A percentile compares a stretch with the other conserved stretches of the same genome.
phyloP scores from a whole-genome alignment of 2,113 vertebrate genomes.

The Leucoraja erinaceus region DNA sequence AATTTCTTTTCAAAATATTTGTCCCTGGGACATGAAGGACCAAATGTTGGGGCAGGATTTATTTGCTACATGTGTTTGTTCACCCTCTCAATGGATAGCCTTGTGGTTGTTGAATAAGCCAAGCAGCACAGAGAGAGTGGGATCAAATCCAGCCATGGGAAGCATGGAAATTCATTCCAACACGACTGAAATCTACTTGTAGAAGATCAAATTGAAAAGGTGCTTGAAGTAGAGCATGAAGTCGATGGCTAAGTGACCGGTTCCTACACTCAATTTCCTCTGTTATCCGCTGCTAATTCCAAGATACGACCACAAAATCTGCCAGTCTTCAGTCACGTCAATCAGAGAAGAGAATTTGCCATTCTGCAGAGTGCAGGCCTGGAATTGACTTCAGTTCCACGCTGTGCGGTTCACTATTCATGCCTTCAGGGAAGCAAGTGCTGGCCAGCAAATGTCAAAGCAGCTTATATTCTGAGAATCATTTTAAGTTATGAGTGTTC shows the following conservation, averaged over 20 bases:
- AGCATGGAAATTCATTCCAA: neutral
- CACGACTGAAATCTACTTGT: neutral
- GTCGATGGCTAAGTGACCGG: no score
- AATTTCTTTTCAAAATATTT: constrained; percentile 30
- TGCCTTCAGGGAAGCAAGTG: neutral
- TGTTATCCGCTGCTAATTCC: no score
- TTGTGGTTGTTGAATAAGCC: neutral
- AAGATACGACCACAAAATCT: neutral
- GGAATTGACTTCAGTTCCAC: neutral
- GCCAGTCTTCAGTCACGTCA: neutral
- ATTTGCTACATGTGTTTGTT: neutral
- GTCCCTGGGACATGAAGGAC: neutral
- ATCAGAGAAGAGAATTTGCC: no score
- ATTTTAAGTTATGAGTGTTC: neutral
- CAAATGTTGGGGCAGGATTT: neutral
- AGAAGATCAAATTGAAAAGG: no score
- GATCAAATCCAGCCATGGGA: neutral
- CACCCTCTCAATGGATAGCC: neutral
- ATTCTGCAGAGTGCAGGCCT: neutral
- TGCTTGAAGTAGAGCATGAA: no score
- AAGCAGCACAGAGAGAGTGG: neutral
- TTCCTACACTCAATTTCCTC: no score
- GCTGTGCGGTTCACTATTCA: neutral
- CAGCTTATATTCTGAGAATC: neutral
- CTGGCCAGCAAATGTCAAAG: neutral